phyloP scores from a whole-genome alignment of 1,140 invertebrate species.

The Choristoneura fumiferana region DNA sequence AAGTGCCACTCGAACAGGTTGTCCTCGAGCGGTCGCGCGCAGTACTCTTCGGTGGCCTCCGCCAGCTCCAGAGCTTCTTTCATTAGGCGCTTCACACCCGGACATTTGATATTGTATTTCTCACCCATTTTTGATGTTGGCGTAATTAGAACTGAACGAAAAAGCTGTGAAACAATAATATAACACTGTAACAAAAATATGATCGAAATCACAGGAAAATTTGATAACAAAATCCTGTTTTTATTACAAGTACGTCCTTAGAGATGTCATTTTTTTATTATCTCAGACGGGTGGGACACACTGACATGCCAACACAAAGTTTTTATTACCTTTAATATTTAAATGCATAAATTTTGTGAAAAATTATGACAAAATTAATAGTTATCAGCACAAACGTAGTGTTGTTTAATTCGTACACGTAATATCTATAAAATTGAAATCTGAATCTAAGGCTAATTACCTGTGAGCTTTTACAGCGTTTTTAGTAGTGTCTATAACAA shows the following conservation, averaged over 20 bases:
- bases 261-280: neutral
- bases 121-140: constrained; percentile 63
- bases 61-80: constrained; percentile 93
- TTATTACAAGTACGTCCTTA: neutral
- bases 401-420: constrained; percentile 2
- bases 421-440: neutral
- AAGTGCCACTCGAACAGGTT: constrained; percentile 99
- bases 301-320: no score
- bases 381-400: neutral
- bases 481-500: no score
- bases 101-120: constrained; percentile 74
- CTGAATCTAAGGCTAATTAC: no score
- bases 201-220: constrained; percentile 35
- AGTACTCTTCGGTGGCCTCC: constrained; percentile 93
- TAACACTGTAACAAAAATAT: constrained; percentile 30
- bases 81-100: constrained; percentile 95
- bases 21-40: constrained; percentile 94
- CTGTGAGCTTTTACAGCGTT: no score
- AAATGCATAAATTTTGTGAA: no score
- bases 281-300: no score
- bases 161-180: constrained; percentile 30
- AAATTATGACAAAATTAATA: no score
- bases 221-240: constrained; percentile 39
- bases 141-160: constrained; percentile 23
- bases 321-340: no score